A percentile compares a stretch with the other conserved stretches of the same genome.
Evolutionary conservation across 2,797 vertebrate genomes (phyloP).

Genomic region (Tympanoctomys barrerae): DNA sequence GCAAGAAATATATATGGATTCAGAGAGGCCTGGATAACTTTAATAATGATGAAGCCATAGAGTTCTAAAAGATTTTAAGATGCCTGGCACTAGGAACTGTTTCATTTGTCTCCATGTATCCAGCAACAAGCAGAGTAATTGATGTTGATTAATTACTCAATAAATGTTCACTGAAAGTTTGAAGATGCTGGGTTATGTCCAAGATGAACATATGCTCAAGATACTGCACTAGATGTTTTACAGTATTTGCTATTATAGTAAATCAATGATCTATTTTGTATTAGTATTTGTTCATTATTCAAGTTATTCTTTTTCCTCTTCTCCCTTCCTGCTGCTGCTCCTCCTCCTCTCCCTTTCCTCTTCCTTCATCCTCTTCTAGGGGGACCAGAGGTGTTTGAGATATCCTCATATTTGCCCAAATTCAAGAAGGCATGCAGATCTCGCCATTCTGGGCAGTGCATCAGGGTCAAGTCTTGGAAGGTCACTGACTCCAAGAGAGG

Average conservation of each 20-base stretch:
- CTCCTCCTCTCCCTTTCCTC: background rate
- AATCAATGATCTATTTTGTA: constrained; percentile 19
- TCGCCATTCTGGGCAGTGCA: background rate
- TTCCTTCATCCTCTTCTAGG: background rate
- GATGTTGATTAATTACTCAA: constrained; percentile 60
- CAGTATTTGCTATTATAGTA: constrained; percentile 28
- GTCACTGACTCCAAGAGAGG: background rate
- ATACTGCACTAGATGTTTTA: constrained; percentile 28
- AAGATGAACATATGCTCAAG: constrained; percentile 36
- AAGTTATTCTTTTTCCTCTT: background rate
- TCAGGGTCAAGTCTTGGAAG: background rate
- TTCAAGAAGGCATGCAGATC: background rate
- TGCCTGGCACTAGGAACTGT: background rate
- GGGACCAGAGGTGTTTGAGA: background rate
- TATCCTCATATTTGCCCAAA: background rate
- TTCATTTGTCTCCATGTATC: background rate
- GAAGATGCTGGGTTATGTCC: constrained; percentile 40
- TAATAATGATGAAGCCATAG: constrained; percentile 31
- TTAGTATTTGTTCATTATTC: constrained; percentile 51
- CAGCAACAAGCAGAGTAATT: constrained; percentile 1
- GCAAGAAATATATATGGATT: constrained; percentile 1
- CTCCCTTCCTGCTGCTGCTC: background rate
- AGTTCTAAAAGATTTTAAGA: background rate
- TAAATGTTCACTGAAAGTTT: constrained; percentile 60
- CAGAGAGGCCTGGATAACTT: constrained; percentile 28